Conservation (phyloP, 2,113 vertebrate species). For the Seriola aureovittata region DNA sequence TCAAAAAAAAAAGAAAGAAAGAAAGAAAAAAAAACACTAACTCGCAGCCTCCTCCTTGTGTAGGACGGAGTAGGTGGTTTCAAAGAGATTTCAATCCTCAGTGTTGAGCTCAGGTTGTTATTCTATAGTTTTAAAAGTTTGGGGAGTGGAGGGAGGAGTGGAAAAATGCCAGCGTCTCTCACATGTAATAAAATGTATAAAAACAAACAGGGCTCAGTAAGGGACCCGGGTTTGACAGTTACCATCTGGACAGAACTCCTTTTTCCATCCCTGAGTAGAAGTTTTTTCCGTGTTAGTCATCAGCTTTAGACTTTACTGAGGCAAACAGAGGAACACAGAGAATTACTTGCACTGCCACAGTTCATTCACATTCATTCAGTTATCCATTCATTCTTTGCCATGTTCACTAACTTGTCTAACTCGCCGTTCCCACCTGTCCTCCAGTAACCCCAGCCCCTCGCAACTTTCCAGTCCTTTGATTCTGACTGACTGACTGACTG, state of each 20-base stretch:
- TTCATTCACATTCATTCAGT: neutral
- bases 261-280: neutral
- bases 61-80: constrained; percentile 45
- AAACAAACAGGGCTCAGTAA: neutral
- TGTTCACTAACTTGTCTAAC: too few relatives aligned
- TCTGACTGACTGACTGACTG: too few relatives aligned
- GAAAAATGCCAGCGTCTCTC: constrained; percentile 16
- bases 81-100: constrained; percentile 38
- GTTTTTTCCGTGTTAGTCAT: constrained; percentile 7
- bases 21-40: neutral
- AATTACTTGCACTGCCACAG: neutral
- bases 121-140: constrained; percentile 5
- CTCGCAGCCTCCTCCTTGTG: constrained; percentile 23
- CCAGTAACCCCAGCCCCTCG: neutral
- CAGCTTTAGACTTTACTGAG: neutral
- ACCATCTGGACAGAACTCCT: neutral
- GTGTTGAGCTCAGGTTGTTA: constrained; percentile 11
- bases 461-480: neutral
- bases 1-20: neutral
- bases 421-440: too few relatives aligned
- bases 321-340: neutral
- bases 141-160: constrained; percentile 15
- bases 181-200: neutral
- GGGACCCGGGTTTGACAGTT: constrained; percentile 10
- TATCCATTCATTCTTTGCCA: neutral